Evolutionary conservation across 2,797 vertebrate genomes (phyloP), one percentile per base, ranked within the genome.

Genomic region (Meda fulgida): DNA sequence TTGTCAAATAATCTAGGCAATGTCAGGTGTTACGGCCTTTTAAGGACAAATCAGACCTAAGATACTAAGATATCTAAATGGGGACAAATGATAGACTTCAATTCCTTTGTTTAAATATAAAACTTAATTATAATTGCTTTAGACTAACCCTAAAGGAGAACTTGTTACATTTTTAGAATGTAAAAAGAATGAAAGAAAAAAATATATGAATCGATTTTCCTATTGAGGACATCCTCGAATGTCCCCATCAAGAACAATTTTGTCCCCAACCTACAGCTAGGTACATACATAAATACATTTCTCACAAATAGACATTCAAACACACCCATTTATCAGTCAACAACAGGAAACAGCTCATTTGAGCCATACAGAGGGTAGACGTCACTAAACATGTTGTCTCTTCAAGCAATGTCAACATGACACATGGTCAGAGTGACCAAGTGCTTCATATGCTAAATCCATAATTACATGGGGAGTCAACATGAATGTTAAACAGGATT

Each of bases 381-480:
- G 0, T 38, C 81, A 43, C 18, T 46, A 31, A 85, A 43, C 55
- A 60, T 29, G 51, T 69, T 58, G 48, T 13, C 63, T 63, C 58
- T 70, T 29, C 23, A 43, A 55, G 38, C 26, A 38, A 70, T 84
- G 75, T 58, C 38, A 80, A 60, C 75, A 53, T 29, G 65, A 58
- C 58, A 84, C 69, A 46, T 5, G 34, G 43, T 21, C 58, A 29
- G 48, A 34, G 70, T 84, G 31, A 85, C 70, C 66, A 63, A 85
- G 70, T 53, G 1, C 77, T 81, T 84, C 26, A 84, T 21, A 76
- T 38, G 34, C 18, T 77, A 36, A 79, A 69, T 86, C 66, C 55
- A 29, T 81, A 84, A 83, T 88, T 85, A 80, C 51, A 29, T 55
- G 34, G 23, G 70, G 58, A 70, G n/a, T 26, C 23, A 23, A 63